Base-by-base conservation (phyloP, 2,113 vertebrate species). In the Austrofundulus limnaeus region DNA sequence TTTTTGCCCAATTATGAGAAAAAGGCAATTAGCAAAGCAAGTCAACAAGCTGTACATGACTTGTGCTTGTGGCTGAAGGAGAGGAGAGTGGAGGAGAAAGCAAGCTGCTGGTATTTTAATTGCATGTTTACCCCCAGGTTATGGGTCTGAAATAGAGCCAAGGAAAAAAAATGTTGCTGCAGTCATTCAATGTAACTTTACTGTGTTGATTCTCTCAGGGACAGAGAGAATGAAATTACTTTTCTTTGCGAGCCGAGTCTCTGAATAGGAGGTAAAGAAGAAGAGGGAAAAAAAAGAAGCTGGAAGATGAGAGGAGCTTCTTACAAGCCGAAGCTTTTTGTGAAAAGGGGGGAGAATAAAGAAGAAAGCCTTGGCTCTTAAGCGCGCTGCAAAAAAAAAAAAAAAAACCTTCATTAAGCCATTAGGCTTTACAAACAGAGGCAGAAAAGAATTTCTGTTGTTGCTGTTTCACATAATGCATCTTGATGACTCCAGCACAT, bases 121-220 rank as follows among this genome's bases (percentile, higher is more conserved):
- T 92, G 86, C 87, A 79, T 89, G 87, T 90, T 90, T 91, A 87
- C 88, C 86, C 87, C 80, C 77, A 85, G 91, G 90, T 88, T 91
- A 89, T 83, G 64, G 82, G 88, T 80, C 84, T 85, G 85, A 88
- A 85, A 90, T 90, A 83, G 79, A 92, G 86, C 83, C 68, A 79
- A 65, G 82, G 72, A 86, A 85, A 76, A 84, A 60, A 86, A 75
- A 88, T 77, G 73, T 82, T 81, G 82, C 75, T 56, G 74, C 60
- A 80, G 51, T 89, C 88, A 88, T 89, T 87, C 84, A 87, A 84
- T 87, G 87, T 75, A 83, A 86, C 79, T 85, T 82, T 76, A 65
- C 62, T 60, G 78, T 85, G 88, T 86, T 76, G 70, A 86, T 88
- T 88, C 87, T 92, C 82, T 71, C 72, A 87, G 86, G 86, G 84